Conservation (phyloP, 2,797 vertebrate genomes). For the Sebastiscus tertius region DNA sequence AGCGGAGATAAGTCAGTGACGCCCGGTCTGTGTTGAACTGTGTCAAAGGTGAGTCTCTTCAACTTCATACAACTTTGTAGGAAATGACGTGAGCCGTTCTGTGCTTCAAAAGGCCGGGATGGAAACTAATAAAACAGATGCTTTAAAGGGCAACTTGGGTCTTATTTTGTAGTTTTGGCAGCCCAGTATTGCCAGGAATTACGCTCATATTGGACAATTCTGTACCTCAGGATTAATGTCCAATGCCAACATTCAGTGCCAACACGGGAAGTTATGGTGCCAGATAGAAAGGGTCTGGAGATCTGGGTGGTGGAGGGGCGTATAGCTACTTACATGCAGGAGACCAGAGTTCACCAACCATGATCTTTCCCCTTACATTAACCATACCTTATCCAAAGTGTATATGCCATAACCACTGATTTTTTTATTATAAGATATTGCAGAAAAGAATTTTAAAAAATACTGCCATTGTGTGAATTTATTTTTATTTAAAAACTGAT, state of each 20-base stretch:
- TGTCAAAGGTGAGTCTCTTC: slow-evolving; percentile 35
- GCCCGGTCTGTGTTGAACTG: neutral
- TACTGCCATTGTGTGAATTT: too few relatives aligned
- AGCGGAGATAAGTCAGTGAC: slow-evolving; percentile 17
- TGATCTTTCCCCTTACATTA: neutral
- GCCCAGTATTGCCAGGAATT: neutral
- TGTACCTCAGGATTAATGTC: neutral
- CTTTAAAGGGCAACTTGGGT: neutral
- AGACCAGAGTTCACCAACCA: neutral
- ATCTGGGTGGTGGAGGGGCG: neutral
- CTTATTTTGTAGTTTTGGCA: neutral
- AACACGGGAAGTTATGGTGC: neutral
- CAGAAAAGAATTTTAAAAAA: neutral
- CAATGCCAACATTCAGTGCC: neutral
- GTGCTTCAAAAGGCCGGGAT: neutral
- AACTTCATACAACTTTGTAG: neutral
- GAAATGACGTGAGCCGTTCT: neutral
- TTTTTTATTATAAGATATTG: neutral
- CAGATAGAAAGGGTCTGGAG: neutral
- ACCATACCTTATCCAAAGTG: neutral
- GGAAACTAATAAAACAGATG: slow-evolving; percentile 15
- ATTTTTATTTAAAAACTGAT: too few relatives aligned
- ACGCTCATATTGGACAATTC: neutral
- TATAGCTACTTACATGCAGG: neutral
- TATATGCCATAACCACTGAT: neutral